phyloP scores from a whole-genome alignment of 2,888 invertebrate genomes.

The Onthophagus sagittarius region DNA sequence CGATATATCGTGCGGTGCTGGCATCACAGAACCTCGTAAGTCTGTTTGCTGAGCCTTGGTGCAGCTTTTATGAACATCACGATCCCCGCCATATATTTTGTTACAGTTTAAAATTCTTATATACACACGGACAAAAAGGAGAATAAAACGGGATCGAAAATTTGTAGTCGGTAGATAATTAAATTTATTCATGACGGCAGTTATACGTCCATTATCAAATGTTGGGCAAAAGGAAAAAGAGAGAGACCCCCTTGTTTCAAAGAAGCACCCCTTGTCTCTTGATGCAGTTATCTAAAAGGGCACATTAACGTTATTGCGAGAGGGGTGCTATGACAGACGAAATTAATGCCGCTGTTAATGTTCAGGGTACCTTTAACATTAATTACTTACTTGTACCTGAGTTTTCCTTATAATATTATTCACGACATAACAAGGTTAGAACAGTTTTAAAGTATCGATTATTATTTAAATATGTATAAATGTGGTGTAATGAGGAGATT shows the following conservation, averaged over 20 bases:
- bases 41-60: neutral
- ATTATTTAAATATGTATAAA: too few relatives aligned
- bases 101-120: neutral
- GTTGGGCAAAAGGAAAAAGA: neutral
- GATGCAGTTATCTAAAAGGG: neutral
- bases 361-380: neutral
- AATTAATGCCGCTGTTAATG: neutral
- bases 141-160: neutral
- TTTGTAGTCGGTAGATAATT: neutral
- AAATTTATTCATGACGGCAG: neutral
- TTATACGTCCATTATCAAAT: neutral
- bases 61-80: neutral
- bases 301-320: neutral
- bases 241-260: neutral
- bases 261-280: neutral
- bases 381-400: neutral
- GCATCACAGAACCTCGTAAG: neutral
- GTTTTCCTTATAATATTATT: neutral
- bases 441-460: too few relatives aligned
- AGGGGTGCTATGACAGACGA: neutral
- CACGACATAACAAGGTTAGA: too few relatives aligned
- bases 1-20: neutral
- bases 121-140: neutral
- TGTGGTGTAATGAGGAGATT: too few relatives aligned
- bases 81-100: neutral